Conservation (phyloP, 2,888 invertebrate genomes). For the Tryphoninae sp. region DNA sequence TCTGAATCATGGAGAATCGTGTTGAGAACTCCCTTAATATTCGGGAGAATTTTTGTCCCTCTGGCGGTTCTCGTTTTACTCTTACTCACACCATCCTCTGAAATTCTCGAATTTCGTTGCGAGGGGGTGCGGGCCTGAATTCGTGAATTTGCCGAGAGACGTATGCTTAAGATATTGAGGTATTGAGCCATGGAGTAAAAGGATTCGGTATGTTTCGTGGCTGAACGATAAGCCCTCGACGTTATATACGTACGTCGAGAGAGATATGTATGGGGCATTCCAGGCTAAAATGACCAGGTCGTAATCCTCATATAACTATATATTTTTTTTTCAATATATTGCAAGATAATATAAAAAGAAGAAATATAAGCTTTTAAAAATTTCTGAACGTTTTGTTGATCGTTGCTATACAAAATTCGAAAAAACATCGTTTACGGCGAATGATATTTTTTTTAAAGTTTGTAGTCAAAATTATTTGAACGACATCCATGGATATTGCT, state of each 20-base stretch:
- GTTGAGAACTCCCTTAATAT: constrained; percentile 53
- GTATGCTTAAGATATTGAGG: constrained; percentile 63
- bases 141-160: constrained; percentile 36
- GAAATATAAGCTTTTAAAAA: not conserved
- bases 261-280: not conserved
- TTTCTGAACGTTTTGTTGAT: not conserved
- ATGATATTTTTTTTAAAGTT: too few relatives aligned
- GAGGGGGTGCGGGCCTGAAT: constrained; percentile 12
- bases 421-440: too few relatives aligned
- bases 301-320: not conserved
- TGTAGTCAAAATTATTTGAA: too few relatives aligned
- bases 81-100: constrained; percentile 1
- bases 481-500: too few relatives aligned
- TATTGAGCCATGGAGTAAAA: constrained; percentile 60
- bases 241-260: not conserved
- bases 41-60: constrained; percentile 55
- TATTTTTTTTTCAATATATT: not conserved
- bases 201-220: constrained; percentile 67
- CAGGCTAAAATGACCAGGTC: not conserved
- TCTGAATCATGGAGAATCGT: constrained; percentile 50
- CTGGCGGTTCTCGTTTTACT: constrained; percentile 36
- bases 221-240: constrained; percentile 2
- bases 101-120: constrained; percentile 21
- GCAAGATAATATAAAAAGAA: not conserved
- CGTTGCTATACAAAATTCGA: too few relatives aligned